Conservation (phyloP, 2,888 invertebrate genomes). For the Eupithecia pulchellata region DNA sequence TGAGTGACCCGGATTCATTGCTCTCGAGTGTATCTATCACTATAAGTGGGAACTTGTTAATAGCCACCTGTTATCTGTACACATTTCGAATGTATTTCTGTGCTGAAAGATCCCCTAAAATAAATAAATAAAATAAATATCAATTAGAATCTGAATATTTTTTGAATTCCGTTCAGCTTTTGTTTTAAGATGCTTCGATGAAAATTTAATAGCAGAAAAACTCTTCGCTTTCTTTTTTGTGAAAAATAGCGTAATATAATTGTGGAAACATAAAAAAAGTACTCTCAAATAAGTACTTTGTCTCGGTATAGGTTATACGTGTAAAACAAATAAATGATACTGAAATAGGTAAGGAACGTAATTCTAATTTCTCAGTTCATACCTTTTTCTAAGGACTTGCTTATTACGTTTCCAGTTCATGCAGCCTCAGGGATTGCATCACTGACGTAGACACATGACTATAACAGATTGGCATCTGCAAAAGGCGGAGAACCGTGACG, state of each 20-base stretch:
- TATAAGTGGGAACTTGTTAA: no score
- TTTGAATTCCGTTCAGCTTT: background rate
- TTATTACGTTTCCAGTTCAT: conserved; percentile 24
- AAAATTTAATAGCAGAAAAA: background rate
- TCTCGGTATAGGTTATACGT: no score
- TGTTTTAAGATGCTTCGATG: background rate
- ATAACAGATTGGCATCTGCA: conserved; percentile 69
- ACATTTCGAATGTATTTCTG: no score
- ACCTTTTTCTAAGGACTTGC: conserved; percentile 14
- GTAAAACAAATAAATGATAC: no score
- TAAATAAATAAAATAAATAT: no score
- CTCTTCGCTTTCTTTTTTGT: background rate
- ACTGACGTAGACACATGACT: conserved; percentile 72
- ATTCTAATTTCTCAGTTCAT: conserved; percentile 17
- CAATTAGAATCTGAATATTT: background rate
- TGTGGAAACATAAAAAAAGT: background rate
- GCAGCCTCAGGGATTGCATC: conserved; percentile 61
- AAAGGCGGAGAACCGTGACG: conserved; percentile 68
- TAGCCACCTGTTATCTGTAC: no score
- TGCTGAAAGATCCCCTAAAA: no score
- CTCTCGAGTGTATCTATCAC: no score
- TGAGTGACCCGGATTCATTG: no score
- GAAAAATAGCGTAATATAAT: background rate
- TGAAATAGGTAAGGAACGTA: background rate
- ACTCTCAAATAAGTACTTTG: no score